Conservation (phyloP, 2,888 invertebrate species). For the Drosophila fulvimacula region DNA sequence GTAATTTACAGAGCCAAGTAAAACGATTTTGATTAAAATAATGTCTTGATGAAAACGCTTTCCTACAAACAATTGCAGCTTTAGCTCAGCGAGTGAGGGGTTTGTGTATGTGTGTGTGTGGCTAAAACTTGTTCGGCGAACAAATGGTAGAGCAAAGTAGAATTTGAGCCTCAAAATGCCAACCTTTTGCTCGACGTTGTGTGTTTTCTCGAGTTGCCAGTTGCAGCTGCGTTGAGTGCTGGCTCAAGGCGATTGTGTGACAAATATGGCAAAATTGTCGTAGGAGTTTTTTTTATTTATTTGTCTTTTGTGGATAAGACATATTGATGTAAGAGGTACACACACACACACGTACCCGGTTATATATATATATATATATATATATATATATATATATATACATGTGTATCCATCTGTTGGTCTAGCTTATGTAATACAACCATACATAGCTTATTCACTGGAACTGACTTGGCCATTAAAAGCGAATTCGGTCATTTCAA, state of each 20-base stretch:
- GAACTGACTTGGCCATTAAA: not conserved
- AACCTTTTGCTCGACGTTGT: slow-evolving; percentile 31
- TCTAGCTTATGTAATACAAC: slow-evolving; percentile 30
- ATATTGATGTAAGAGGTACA: slow-evolving; percentile 7
- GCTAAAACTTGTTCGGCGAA: slow-evolving; percentile 62
- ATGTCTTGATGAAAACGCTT: slow-evolving; percentile 15
- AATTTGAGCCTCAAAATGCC: slow-evolving; percentile 52
- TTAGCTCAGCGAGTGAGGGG: slow-evolving; percentile 6
- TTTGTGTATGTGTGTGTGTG: slow-evolving; percentile 12
- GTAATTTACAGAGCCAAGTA: not conserved
- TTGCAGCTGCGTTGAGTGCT: slow-evolving; percentile 33
- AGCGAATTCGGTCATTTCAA: slow-evolving; percentile 5
- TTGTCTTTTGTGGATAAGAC: slow-evolving; percentile 20
- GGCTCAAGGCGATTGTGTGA: slow-evolving; percentile 62
- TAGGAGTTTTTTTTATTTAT: slow-evolving; percentile 55
- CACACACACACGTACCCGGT: not conserved
- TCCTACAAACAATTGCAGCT: slow-evolving; percentile 12
- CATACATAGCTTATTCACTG: slow-evolving; percentile 14
- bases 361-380: slow-evolving; percentile 7
- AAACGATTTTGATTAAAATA: not conserved
- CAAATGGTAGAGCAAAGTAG: slow-evolving; percentile 36
- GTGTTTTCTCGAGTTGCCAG: slow-evolving; percentile 31
- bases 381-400: too few species aligned
- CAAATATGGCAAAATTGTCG: slow-evolving; percentile 71
- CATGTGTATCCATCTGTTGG: slow-evolving; percentile 24